Base-by-base conservation (phyloP, 2,797 vertebrate species). In the Sebastes vulpes region DNA sequence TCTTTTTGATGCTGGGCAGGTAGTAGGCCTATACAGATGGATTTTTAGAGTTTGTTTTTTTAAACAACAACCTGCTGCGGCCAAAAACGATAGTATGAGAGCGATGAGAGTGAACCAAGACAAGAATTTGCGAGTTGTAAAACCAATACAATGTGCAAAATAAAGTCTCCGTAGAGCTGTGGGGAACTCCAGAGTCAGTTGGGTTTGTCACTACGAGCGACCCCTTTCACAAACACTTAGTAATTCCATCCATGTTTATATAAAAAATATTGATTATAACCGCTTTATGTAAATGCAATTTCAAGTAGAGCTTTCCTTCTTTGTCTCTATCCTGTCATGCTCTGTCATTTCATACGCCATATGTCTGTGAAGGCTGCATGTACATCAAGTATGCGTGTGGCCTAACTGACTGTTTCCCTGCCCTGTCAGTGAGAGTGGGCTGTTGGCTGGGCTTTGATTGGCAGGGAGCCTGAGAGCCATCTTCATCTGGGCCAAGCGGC, bases 401-500 rank as follows among this genome's bases (percentile, higher is more conserved):
- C 75, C 80, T 77, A 66, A n/a, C 75, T 69, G 50, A 58, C 79
- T 9, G 20, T 83, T 79, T 38, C 76, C 52, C 48, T 75, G 78
- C 79, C 69, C 82, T 83, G 83, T 86, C 91, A 92, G 71, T 83
- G 81, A 91, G 84, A 92, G 84, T 77, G 85, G 88, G 77, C 80
- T 82, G 79, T 61, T 93, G 93, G 86, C 91, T 77, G 29, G 76
- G 59, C 59, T 90, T 76, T 91, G 93, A 95, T 91, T 95, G 94
- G 94, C 94, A 94, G 90, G 82, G 72, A 81, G 93, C 93, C 94
- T 80, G 88, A 92, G 91, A 93, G 89, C 90, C 89, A 88, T 94
- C 89, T 88, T 94, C 93, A 96, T 95, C 93, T 92, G 91, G 85
- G 92, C 91, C 93, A 95, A 96, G 95, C 95, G 84, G 96, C 94